Conservation (phyloP, 2,797 vertebrate genomes). For the Podargus strigoides region DNA sequence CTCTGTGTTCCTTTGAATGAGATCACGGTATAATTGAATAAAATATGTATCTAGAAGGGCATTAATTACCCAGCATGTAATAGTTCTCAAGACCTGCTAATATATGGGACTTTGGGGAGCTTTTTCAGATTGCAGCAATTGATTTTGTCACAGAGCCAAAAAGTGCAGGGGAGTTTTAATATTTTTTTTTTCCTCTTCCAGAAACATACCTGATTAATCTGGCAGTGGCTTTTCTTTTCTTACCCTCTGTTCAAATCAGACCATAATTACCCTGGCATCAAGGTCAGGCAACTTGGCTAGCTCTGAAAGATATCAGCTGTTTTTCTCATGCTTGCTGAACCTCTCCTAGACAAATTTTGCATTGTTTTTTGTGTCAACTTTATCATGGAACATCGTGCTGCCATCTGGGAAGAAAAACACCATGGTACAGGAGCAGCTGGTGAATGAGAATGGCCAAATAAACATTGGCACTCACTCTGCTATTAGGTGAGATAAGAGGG, state of each 20-base stretch:
- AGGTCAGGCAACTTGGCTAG: slow-evolving; percentile 73
- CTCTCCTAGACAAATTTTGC: slow-evolving; percentile 79
- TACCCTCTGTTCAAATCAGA: slow-evolving; percentile 68
- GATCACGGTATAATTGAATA: slow-evolving; percentile 62
- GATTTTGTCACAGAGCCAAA: slow-evolving; percentile 62
- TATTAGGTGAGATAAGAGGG: slow-evolving; percentile 78
- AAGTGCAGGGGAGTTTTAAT: background rate
- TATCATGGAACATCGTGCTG: slow-evolving; percentile 77
- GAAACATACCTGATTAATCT: slow-evolving; percentile 71
- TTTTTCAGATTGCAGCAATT: slow-evolving; percentile 40
- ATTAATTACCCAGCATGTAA: slow-evolving; percentile 63
- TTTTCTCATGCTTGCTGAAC: slow-evolving; percentile 78
- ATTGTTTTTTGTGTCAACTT: slow-evolving; percentile 80
- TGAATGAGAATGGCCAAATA: slow-evolving; percentile 77
- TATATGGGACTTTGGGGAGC: slow-evolving; percentile 52
- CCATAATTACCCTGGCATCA: slow-evolving; percentile 75
- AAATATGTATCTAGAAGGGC: slow-evolving; percentile 45
- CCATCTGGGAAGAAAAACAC: slow-evolving; percentile 81
- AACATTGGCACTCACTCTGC: slow-evolving; percentile 75
- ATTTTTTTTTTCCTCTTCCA: slow-evolving; percentile 24
- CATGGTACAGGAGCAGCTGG: slow-evolving; percentile 76
- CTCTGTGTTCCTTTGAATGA: slow-evolving; percentile 32
- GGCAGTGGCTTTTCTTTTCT: slow-evolving; percentile 29
- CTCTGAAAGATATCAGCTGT: slow-evolving; percentile 76
- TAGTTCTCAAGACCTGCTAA: slow-evolving; percentile 34